Percentiles rank a stretch among this genome's conserved stretches.
These are phyloP conservation scores for Saimiri boliviensis DNA, from an alignment of 2,113 vertebrate species.

Conservation along the genomic window DNA sequence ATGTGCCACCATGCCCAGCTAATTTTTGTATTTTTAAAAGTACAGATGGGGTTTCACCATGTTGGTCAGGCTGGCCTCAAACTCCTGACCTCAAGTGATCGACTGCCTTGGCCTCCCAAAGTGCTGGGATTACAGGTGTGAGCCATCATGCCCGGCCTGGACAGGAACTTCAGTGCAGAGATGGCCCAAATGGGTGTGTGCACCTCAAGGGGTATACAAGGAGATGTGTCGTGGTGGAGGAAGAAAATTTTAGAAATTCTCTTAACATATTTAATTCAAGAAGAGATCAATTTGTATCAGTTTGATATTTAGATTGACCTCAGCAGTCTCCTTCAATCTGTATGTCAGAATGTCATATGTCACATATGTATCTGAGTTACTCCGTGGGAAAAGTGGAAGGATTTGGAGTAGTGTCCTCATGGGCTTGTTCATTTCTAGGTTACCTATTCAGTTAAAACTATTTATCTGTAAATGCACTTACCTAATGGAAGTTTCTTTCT, in stretches of 20 bases:
- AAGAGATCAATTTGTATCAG: not conserved
- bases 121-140: too few species aligned
- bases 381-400: not conserved
- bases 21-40: too few species aligned
- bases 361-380: not conserved
- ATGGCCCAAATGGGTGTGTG: too few species aligned
- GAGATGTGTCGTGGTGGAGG: not conserved
- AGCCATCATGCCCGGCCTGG: too few species aligned
- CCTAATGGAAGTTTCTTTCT: not conserved
- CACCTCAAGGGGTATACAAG: not conserved
- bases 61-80: too few species aligned
- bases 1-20: too few species aligned
- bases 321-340: not conserved
- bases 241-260: not conserved
- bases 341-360: not conserved
- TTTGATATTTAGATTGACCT: not conserved
- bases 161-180: not conserved
- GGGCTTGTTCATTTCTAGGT: not conserved
- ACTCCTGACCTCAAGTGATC: too few species aligned
- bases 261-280: not conserved
- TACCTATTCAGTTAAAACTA: not conserved
- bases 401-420: not conserved
- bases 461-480: not conserved
- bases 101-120: too few species aligned
- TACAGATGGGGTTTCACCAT: too few species aligned